Conservation (phyloP, 2,888 invertebrate species). For the Nasonovia ribisnigri region DNA sequence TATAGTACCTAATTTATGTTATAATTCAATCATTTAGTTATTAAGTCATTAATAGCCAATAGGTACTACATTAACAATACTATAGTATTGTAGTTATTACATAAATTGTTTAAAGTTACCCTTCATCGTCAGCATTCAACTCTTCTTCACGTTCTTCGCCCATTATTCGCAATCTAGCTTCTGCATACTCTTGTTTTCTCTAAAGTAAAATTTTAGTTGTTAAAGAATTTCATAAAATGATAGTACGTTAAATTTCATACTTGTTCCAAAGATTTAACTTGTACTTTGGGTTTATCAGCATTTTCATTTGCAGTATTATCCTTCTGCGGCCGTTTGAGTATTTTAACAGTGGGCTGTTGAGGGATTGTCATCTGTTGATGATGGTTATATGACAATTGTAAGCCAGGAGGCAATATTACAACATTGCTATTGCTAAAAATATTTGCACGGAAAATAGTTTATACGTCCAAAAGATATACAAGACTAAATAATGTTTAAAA, state of each 20-base stretch:
- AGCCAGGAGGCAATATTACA: constrained; percentile 53
- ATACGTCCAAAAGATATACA: not conserved
- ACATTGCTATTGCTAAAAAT: constrained; percentile 58
- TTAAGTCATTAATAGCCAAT: not conserved
- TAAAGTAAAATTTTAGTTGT: constrained; percentile 70
- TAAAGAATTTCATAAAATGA: not conserved
- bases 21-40: not conserved
- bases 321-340: constrained; percentile 80
- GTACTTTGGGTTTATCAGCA: constrained; percentile 78
- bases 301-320: constrained; percentile 76
- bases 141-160: constrained; percentile 83
- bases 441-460: not conserved
- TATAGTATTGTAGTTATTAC: not conserved
- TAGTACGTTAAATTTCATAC: constrained; percentile 67
- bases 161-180: constrained; percentile 89
- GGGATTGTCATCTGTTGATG: constrained; percentile 85
- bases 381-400: constrained; percentile 73
- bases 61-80: not conserved
- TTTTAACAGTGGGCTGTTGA: constrained; percentile 86
- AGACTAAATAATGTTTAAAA: constrained; percentile 41
- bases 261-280: constrained; percentile 85
- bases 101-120: constrained; percentile 71
- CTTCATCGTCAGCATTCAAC: constrained; percentile 72
- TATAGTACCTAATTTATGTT: not conserved
- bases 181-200: constrained; percentile 93